Percentiles rank a stretch among this genome's conserved stretches.
Conservation (phyloP, 2,113 vertebrate species). For the Ochotona princeps region DNA sequence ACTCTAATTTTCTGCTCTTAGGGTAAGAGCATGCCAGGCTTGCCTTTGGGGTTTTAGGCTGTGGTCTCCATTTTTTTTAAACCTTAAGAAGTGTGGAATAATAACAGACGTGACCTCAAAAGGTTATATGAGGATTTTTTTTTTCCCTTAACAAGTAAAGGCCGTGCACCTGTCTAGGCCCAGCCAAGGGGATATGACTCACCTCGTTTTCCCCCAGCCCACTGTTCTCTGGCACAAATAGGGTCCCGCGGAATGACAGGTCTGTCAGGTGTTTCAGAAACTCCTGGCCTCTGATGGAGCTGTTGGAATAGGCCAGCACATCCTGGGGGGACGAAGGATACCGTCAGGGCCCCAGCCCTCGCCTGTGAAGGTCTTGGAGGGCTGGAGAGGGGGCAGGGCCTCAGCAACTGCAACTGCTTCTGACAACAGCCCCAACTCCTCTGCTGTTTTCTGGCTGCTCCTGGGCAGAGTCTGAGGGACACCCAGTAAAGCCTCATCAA, state of each 20-base stretch:
- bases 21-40: accelerated
- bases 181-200: not conserved
- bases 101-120: too few species aligned
- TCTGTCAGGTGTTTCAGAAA: conserved; percentile 90
- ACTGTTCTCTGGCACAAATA: conserved; percentile 92
- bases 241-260: conserved; percentile 87
- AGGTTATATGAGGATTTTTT: too few species aligned
- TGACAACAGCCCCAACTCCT: too few species aligned
- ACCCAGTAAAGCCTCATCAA: not conserved
- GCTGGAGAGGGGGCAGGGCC: not conserved
- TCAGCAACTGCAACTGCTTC: too few species aligned
- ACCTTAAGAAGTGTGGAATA: too few species aligned
- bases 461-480: not conserved
- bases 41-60: too few species aligned
- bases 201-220: conserved; percentile 91
- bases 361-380: not conserved
- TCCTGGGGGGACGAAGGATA: conserved; percentile 85
- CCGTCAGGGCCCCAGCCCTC: not conserved
- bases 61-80: too few species aligned
- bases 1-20: not conserved
- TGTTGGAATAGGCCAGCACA: conserved; percentile 90
- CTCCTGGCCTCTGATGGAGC: conserved; percentile 85
- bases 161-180: not conserved
- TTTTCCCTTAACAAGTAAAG: too few species aligned
- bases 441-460: not conserved